Evolutionary conservation across 2,888 invertebrate species (phyloP), one percentile per base, ranked within the genome.

Genomic region (Zaprionus obscuricornis): DNA sequence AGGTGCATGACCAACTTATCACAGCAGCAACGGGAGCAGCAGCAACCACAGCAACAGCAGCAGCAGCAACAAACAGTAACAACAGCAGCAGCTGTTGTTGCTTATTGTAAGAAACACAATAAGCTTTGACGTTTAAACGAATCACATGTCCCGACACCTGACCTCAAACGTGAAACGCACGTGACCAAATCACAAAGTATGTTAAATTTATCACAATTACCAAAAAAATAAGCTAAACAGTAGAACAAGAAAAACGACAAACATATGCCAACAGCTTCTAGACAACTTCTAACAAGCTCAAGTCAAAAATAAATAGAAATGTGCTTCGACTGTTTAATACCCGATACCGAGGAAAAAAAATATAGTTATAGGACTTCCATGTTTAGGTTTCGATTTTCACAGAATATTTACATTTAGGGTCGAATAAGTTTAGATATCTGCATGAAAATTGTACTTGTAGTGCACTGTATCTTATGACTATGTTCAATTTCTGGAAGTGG

Each of bases 131-230:
- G 14, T 42, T 26, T 37, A 51, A 51, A 65, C 40, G 49, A 56
- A 59, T 66, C 76, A 76, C 81, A 68, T 76, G 83, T 51, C 52
- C 58, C 39, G 37, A 33, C 66, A 74, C 71, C 79, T 71, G 66
- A 60, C 39, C n/a, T 11, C n/a, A 8, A 8, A 2, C 5, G 3
- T 2, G 4, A 31, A 16, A 27, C 17, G 26, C 52, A 62, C 47
- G 47, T 56, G 58, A 64, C 47, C 40, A 24, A 43, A 39, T 33
- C 57, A 36, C 49, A n/a, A n/a, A n/a, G n/a, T 27, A 16, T 16
- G 33, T 18, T 11, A 31, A 33, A 27, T 58, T 24, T 34, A 51
- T 51, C 31, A 29, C 26, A 46, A 42, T 50, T 37, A 18, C 18
- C 11, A 14, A 43, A 37, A 27, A 36, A 27, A 33, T 18, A 34